Evolutionary conservation across 2,888 invertebrate genomes (phyloP).

Genomic region (Megaustenia siamemsis): DNA sequence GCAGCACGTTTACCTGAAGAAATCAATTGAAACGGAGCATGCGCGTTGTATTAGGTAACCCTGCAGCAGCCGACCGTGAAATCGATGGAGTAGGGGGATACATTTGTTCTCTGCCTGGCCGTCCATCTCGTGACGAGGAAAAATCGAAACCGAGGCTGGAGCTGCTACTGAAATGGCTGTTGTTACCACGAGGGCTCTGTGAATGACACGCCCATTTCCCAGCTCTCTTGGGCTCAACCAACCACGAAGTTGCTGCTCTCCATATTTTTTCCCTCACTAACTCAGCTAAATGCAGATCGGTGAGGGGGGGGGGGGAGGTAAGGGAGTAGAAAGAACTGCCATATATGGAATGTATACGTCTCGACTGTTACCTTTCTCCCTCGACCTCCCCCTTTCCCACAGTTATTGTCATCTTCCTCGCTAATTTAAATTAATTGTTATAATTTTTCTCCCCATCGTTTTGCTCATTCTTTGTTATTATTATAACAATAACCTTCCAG

Average conservation of each 20-base stretch:
- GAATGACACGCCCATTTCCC: slow-evolving; percentile 8
- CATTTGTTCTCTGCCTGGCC: background rate
- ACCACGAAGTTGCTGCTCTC: background rate
- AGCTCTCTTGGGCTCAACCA: slow-evolving; percentile 5
- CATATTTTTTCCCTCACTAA: background rate
- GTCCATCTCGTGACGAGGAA: background rate
- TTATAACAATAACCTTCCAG: background rate
- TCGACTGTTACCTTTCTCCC: slow-evolving; percentile 9
- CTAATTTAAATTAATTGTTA: background rate
- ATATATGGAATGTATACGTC: background rate
- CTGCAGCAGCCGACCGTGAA: background rate
- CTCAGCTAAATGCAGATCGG: too few relatives aligned
- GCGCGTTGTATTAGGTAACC: background rate
- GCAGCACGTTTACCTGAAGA: slow-evolving; percentile 9
- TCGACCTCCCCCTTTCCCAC: slow-evolving; percentile 20
- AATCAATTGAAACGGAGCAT: slow-evolving; percentile 33
- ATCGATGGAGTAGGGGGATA: slow-evolving; percentile 8
- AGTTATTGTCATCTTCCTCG: background rate
- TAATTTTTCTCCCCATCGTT: too few relatives aligned
- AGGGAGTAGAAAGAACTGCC: background rate
- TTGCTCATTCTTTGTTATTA: too few relatives aligned
- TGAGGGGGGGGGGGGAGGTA: background rate
- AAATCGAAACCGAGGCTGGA: background rate
- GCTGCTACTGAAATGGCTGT: background rate
- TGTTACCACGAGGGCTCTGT: background rate